Conservation (phyloP, 1,140 invertebrate species). For the Habropoda laboriosa region DNA sequence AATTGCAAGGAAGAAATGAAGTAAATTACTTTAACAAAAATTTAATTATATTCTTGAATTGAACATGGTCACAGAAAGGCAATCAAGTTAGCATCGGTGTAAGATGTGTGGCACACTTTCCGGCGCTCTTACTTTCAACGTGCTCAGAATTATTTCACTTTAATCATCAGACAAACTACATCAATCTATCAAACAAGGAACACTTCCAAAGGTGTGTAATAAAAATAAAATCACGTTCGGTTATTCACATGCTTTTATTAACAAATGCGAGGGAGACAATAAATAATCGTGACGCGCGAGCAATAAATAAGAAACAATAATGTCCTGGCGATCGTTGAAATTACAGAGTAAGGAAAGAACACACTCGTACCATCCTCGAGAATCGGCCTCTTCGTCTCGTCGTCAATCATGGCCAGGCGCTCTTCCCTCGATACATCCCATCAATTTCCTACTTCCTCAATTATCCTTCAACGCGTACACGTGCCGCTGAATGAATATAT, state of each 20-base stretch:
- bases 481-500: neutral
- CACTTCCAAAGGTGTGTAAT: neutral
- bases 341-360: neutral
- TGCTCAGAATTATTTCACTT: neutral
- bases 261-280: conserved; percentile 66
- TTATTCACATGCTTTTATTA: conserved; percentile 70
- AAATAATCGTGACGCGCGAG: conserved; percentile 66
- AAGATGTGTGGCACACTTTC: neutral
- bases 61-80: neutral
- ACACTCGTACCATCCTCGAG: neutral
- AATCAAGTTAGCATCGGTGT: neutral
- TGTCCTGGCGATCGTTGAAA: neutral
- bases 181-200: neutral
- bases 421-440: neutral
- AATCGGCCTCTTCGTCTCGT: neutral
- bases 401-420: neutral
- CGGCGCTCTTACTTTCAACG: neutral
- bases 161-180: neutral
- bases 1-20: too few species aligned
- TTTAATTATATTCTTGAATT: too few species aligned
- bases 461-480: conserved; percentile 15
- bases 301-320: conserved; percentile 59
- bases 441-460: neutral
- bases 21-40: too few species aligned
- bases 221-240: neutral